phyloP scores from a whole-genome alignment of 2,113 vertebrate genomes.

The Hippocampus mohnikei region DNA sequence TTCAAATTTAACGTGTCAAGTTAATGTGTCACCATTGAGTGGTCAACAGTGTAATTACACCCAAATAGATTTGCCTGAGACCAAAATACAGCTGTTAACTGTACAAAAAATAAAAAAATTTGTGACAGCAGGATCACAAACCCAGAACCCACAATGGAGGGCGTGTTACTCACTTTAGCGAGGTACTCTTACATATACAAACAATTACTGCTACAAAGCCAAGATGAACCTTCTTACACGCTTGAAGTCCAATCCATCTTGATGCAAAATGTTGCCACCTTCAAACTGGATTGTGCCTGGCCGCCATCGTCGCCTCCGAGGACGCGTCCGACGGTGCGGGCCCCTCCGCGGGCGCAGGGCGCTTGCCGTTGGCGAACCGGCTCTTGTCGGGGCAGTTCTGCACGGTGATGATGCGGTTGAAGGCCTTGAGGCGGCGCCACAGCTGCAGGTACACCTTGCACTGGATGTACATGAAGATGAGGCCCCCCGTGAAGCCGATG shows the following conservation, averaged over 20 bases:
- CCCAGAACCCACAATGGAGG: no score
- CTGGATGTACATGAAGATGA: constrained; percentile 98
- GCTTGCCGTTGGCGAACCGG: constrained; percentile 68
- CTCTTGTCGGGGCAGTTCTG: constrained; percentile 93
- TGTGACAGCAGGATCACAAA: no score
- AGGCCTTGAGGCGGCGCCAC: constrained; percentile 94
- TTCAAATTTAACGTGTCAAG: no score
- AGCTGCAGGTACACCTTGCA: constrained; percentile 94
- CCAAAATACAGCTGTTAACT: no score
- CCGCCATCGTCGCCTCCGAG: constrained; percentile 60
- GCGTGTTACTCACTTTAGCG: no score
- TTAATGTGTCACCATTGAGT: no score
- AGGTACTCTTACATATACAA: background rate
- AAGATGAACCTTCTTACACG: background rate
- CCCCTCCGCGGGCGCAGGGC: constrained; percentile 70
- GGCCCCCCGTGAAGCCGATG: constrained; percentile 85
- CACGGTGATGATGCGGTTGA: constrained; percentile 96
- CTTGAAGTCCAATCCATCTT: background rate
- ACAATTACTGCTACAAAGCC: background rate
- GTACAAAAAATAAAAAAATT: no score
- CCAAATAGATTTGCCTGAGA: no score
- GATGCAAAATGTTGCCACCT: background rate
- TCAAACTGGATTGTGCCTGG: constrained; percentile 82
- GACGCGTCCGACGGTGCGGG: constrained; percentile 65
- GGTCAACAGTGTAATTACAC: no score